Base-by-base conservation (phyloP, 2,888 invertebrate genomes). In the Cantharis flavilabris region DNA sequence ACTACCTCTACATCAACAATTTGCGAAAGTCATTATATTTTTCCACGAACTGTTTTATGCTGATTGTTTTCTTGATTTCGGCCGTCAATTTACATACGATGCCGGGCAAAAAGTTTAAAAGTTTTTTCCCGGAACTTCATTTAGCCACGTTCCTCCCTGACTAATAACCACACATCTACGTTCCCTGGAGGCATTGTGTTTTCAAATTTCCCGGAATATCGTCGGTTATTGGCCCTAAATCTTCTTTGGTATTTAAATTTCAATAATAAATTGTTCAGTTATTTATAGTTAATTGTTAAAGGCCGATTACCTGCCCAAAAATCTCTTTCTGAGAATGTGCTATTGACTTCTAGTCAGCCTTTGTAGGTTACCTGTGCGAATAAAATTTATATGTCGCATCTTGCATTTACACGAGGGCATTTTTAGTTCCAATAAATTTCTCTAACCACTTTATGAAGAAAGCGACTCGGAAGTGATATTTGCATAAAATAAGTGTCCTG, bases 231-330 rank as follows among this genome's bases (percentile, higher is more conserved):
- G 65, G 65, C 65, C 65, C 65, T 67, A 67, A 67, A 20, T 67
- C 65, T 67, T 67, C 26, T 67, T 67, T 26, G 65, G 65, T 23
- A 23, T 67, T 67, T n/a, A 67, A 20, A 67, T 67, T 67, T 67
- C 26, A 67, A 67, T 67, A 18, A 23, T 23, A 67, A 23, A 67
- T 67, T 67, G 65, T 67, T 67, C 26, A 67, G 65, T 67, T 26
- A 67, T 67, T 67, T 67, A 23, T 67, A 67, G 65, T 67, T 67
- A 67, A 67, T 67, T 67, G 65, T 26, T 67, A 67, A 67, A 67
- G 65, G 65, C 20, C 65, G 65, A 67, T 18, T 67, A 67, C 65
- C 65, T 67, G 26, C 65, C 65, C n/a, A 67, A 26, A 23, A 67
- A 23, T n/a, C 65, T 26, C 23, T 23, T 67, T 67, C 65, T 26